Evolutionary conservation across 2,888 invertebrate species (phyloP).

Genomic region (Tromatobia lineatoria): DNA sequence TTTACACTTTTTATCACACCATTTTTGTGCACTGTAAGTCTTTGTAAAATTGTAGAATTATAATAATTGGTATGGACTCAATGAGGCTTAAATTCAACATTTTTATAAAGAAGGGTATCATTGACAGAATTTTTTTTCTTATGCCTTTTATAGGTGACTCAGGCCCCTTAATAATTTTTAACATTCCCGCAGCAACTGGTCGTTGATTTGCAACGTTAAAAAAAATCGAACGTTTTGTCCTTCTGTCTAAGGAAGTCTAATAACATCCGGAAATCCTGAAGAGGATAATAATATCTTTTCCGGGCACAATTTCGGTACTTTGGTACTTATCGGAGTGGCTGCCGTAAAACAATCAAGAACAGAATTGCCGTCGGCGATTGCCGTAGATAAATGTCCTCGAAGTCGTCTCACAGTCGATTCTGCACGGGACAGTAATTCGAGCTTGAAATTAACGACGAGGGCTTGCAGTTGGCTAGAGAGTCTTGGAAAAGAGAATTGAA

Average conservation of each 20-base stretch:
- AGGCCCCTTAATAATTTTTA: too few species aligned
- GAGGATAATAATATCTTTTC: neutral
- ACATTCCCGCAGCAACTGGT: neutral
- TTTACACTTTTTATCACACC: too few species aligned
- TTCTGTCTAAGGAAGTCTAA: neutral
- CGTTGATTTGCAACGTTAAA: neutral
- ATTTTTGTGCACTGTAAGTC: too few species aligned
- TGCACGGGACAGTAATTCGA: slow-evolving; percentile 62
- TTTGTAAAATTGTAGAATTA: too few species aligned
- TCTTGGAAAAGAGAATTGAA: neutral
- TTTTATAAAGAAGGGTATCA: too few species aligned
- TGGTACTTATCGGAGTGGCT: neutral
- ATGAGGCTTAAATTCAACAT: too few species aligned
- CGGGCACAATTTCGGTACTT: neutral
- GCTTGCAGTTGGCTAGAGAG: neutral
- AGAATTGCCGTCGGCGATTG: neutral
- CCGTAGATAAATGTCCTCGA: slow-evolving; percentile 48
- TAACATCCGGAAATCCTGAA: neutral
- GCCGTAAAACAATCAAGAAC: neutral
- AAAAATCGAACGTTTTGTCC: neutral
- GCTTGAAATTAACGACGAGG: neutral
- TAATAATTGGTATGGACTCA: too few species aligned
- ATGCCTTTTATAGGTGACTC: too few species aligned
- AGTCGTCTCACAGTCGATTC: slow-evolving; percentile 57
- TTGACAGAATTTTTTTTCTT: too few species aligned